Base-by-base conservation (phyloP, 2,797 vertebrate genomes). In the Neostethus bicornis region DNA sequence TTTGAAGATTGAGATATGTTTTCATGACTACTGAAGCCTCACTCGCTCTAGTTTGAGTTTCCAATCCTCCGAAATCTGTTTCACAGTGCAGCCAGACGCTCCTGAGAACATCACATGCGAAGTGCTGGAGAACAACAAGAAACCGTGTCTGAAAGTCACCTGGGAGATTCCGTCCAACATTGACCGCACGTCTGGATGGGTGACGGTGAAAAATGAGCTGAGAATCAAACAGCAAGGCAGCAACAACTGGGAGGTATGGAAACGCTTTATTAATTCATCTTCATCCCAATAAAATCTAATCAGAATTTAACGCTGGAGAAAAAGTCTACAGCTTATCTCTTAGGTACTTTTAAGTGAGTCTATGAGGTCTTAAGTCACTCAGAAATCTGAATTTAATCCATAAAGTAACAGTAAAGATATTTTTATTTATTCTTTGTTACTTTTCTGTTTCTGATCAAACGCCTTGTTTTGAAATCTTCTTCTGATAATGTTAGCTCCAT, bases 101-200 rank as follows among this genome's bases (percentile, higher is more conserved):
- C 95, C 95, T 32, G 80, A 87, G 67, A 96, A 95, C 39, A 63
- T 97, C 41, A 92, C 89, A 7, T 53, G 95, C 63, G 78, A 86
- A 80, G 51, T 94, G 72, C 90, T 90, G 65, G 45, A 60, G 26
- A 29, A 2, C 2, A 82, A 90, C 14, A 83, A 85, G 57, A 92
- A 80, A 55, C 77, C 75, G 0, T 88, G 88, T 51, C 84, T 97
- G 26, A 78, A 90, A 41, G 72, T 95, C 67, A 87, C 80, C 2
- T 98, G 96, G 96, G 58, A 77, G 50, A 90, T 80, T 46, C 95
- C 95, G 0, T 59, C 37, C 0, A 80, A 87, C 41, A 87, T 81
- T 2, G 94, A 95, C 61, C 72, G 90, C 20, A 89, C 58, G 55
- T 94, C 92, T 1, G 96, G 96, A 32, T 98, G 96, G 96, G 84